Evolutionary conservation across 2,113 vertebrate species (phyloP), one percentile per base, ranked within the genome.

Genomic region (Notothenia rossii): DNA sequence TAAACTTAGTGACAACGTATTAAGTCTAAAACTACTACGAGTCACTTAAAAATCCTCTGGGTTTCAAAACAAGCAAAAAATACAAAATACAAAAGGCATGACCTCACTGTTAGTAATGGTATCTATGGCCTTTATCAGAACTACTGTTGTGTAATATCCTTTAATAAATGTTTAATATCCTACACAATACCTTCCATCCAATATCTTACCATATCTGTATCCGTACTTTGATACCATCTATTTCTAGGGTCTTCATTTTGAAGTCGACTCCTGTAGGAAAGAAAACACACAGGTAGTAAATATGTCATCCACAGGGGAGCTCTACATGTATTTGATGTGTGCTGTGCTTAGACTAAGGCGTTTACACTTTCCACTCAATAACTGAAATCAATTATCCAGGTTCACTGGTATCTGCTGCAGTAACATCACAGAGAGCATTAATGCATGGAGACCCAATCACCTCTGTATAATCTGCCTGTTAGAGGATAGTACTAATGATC

Each of bases 211-310:
- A 96, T 86, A 96, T 95, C 92, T 96, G 95, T 93, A 95, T 95
- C 74, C 95, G 91, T 7, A 96, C 95, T 94, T 96, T 96, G 86
- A 96, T 91, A 74, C 95, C 95, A 83, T 96, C 95, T 79, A 96
- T 94, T 81, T 94, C 85, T 15, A 96, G 89, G 0, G 95, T 96
- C 90, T 96, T 96, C 95, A 96, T 96, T 93, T 96, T 96, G 88
- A 96, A 96, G 90, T 96, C 95, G 10, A 96, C 93, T 46, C 95
- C 95, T 96, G 86, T 1, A 84, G 86, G 48, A 86, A 59, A 72
- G 15, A 82, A 51, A 75, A 78, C 17, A 80, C 14, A 29, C 0
- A n/a, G 65, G 83, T 8, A 81, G 63, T 22, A 63, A 63, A 33
- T 10, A 79, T 54, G 13, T 29, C n/a, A 43, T 46, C 14, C 25